Base-by-base conservation (phyloP, 2,113 vertebrate species). In the Campylorhamphus procurvoides region DNA sequence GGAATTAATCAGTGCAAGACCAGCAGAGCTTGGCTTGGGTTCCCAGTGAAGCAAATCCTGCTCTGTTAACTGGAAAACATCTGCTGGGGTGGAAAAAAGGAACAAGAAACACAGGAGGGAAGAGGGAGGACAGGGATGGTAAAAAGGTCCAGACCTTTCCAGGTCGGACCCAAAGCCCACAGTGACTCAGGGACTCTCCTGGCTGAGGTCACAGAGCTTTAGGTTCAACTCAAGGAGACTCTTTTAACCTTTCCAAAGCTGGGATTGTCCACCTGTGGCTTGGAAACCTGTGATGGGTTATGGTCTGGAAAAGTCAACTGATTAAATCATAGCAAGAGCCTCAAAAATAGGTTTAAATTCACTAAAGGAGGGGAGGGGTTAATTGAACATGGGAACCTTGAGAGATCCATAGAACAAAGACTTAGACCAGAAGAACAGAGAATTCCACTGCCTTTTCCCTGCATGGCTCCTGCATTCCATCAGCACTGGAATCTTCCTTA, bases 51-150 rank as follows among this genome's bases (percentile, higher is more conserved):
- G 73, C 64, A 71, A 76, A 72, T 52, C 47, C 77, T 73, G 46
- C 44, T 64, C 44, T 73, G 59, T 53, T 78, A 79, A 79, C 90
- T 89, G 78, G 74, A 93, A 95, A 95, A 93, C 66, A 74, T 89
- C 89, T 73, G 63, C 29, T 71, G 60, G 79, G n/a, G 10, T 87
- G 92, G 63, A 35, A 55, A 84, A 44, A 69, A 66, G 84, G 74
- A 93, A 40, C 25, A 86, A 31, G 12, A 63, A 77, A 74, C 14
- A 44, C 20, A 42, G 22, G 56, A 58, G 67, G 68, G 53, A 42
- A 27, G 50, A 76, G 46, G 37, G 50, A 88, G n/a, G 89, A 31
- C 5, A 0, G 4, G 69, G 63, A 47, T 3, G 2, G 12, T 50
- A 58, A 58, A 91, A 72, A 58, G 55, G 33, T 42, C 5, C 64